Evolutionary conservation across 64 coral and sea anemone genomes (phyloP).

Genomic region (Hydrozoanthus tunicans): DNA sequence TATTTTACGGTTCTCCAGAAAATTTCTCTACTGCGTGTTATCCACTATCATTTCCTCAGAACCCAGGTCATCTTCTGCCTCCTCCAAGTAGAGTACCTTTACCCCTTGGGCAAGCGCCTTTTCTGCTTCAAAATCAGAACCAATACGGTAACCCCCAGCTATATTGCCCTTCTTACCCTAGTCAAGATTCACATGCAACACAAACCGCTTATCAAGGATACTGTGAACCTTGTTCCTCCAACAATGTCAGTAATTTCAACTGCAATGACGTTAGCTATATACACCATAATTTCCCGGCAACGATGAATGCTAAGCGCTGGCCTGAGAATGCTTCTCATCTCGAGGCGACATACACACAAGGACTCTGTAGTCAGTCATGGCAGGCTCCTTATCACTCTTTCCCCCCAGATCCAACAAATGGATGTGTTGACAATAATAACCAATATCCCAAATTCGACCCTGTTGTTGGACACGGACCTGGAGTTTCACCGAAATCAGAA

Average conservation of each 20-base stretch:
- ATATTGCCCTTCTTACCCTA: not conserved
- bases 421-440: not conserved
- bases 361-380: not conserved
- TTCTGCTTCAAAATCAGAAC: not conserved
- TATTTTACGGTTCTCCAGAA: not conserved
- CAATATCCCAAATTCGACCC: not conserved
- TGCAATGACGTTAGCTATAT: not conserved
- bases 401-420: not conserved
- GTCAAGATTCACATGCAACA: not conserved
- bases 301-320: not conserved
- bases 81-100: not conserved
- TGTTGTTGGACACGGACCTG: not conserved
- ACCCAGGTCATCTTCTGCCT: not conserved
- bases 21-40: too few species aligned
- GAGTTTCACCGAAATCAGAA: not conserved
- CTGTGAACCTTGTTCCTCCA: not conserved
- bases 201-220: not conserved
- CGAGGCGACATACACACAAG: not conserved
- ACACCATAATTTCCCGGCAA: not conserved
- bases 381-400: not conserved
- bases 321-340: not conserved
- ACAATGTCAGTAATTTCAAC: slow-evolving; percentile 17
- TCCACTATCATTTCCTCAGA: not conserved
- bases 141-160: not conserved
- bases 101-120: not conserved